These are phyloP conservation scores for Rhea pennata DNA, from an alignment of 2,113 vertebrate species.

Conservation along the genomic window DNA sequence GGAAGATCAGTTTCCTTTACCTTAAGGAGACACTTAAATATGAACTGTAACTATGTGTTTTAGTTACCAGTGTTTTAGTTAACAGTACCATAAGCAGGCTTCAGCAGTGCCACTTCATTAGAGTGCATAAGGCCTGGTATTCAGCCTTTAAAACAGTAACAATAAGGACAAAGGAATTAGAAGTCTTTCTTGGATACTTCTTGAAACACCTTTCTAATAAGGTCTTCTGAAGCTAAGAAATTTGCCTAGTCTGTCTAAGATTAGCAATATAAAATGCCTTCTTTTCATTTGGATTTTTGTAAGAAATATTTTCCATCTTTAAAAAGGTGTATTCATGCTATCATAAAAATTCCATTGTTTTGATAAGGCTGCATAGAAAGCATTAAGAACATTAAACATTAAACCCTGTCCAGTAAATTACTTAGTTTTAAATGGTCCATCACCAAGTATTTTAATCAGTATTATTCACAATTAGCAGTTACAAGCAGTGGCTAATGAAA, in stretches of 20 bases:
- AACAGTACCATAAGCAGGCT: not conserved
- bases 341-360: not conserved
- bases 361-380: not conserved
- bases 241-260: not conserved
- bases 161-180: not conserved
- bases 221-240: not conserved
- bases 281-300: not conserved
- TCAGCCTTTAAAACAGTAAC: not conserved
- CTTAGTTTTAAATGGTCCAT: slow-evolving; percentile 8
- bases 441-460: slow-evolving; percentile 14
- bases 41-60: not conserved
- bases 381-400: not conserved
- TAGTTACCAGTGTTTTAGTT: too few relatives aligned
- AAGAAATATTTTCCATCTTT: not conserved
- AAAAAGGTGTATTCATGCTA: not conserved
- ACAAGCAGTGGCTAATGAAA: slow-evolving; percentile 57
- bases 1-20: not conserved
- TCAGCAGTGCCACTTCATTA: not conserved
- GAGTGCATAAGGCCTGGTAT: not conserved
- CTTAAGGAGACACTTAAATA: not conserved
- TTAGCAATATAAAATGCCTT: not conserved
- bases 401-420: not conserved
- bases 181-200: not conserved
- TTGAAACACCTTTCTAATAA: not conserved
- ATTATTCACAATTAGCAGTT: slow-evolving; percentile 50